These are phyloP conservation scores for Sinotaia quadrata DNA, from an alignment of 2,888 invertebrate genomes.

Conservation along the genomic window DNA sequence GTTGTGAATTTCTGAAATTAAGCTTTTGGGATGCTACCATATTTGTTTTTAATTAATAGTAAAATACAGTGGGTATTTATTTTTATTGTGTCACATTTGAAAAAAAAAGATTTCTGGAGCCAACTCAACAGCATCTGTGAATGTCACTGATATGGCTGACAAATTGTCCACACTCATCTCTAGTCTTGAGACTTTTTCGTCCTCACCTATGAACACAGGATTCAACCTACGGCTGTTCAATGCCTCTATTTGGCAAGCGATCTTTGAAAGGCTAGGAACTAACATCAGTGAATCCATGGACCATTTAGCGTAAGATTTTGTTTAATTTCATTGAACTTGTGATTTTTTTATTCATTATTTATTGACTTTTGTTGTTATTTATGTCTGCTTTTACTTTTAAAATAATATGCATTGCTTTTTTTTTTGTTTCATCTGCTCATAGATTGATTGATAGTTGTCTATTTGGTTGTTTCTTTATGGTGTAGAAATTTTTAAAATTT, in stretches of 20 bases:
- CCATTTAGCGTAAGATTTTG: slow-evolving; percentile 18
- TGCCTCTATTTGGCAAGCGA: slow-evolving; percentile 25
- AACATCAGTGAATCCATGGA: slow-evolving; percentile 9
- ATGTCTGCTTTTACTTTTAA: too few relatives aligned
- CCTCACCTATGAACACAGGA: neutral
- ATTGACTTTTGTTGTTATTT: too few relatives aligned
- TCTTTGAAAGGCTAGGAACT: slow-evolving; percentile 12
- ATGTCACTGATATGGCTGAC: slow-evolving; percentile 13
- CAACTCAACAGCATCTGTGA: slow-evolving; percentile 11
- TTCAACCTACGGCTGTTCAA: slow-evolving; percentile 28
- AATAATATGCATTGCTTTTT: too few relatives aligned
- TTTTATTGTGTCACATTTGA: neutral
- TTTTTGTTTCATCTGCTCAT: too few relatives aligned
- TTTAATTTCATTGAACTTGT: neutral
- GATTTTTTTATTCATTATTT: neutral
- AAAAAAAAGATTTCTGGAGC: slow-evolving; percentile 9
- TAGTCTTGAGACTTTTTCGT: neutral
- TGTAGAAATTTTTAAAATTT: too few relatives aligned
- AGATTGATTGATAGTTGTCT: too few relatives aligned
- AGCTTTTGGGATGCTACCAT: too few relatives aligned
- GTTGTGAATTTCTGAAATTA: too few relatives aligned
- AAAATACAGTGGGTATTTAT: neutral
- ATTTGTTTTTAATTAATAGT: too few relatives aligned
- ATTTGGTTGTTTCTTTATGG: too few relatives aligned
- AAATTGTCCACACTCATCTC: slow-evolving; percentile 6